Evolutionary conservation across 2,113 vertebrate species (phyloP).

Genomic region (Chunga burmeisteri): DNA sequence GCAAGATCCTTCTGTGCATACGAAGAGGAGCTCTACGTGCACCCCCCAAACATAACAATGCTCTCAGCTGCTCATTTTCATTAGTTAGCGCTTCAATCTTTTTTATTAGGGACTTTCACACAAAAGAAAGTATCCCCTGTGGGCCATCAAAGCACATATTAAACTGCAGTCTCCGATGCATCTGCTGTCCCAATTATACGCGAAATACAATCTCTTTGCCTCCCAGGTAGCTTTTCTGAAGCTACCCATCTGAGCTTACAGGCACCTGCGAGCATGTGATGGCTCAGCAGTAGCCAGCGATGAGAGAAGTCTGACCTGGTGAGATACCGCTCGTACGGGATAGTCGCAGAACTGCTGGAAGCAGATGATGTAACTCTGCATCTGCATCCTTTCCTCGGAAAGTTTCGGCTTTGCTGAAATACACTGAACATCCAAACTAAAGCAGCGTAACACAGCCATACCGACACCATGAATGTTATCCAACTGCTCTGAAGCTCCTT

Average conservation of each 20-base stretch:
- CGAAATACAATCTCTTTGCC: neutral
- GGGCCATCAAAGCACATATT: neutral
- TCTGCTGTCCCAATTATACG: neutral
- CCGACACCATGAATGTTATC: neutral
- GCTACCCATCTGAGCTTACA: rapidly evolving
- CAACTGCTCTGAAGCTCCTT: rapidly evolving
- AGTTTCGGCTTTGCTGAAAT: neutral
- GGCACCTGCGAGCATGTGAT: rapidly evolving
- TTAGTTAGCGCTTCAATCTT: neutral
- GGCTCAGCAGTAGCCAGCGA: neutral
- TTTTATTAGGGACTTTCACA: neutral
- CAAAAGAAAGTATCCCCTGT: neutral
- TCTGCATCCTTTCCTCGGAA: neutral
- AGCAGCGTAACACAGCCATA: neutral
- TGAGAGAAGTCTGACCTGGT: neutral
- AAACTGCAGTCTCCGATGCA: neutral
- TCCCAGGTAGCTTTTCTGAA: neutral
- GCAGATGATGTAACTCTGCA: rapidly evolving
- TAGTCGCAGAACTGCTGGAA: neutral
- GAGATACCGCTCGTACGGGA: rapidly evolving
- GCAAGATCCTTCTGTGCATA: neutral
- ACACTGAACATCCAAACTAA: neutral
- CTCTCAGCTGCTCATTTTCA: neutral
- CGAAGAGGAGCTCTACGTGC: neutral
- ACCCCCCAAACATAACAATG: neutral